Evolutionary conservation across 2,888 invertebrate species (phyloP).

Genomic region (Drosophila birchii): DNA sequence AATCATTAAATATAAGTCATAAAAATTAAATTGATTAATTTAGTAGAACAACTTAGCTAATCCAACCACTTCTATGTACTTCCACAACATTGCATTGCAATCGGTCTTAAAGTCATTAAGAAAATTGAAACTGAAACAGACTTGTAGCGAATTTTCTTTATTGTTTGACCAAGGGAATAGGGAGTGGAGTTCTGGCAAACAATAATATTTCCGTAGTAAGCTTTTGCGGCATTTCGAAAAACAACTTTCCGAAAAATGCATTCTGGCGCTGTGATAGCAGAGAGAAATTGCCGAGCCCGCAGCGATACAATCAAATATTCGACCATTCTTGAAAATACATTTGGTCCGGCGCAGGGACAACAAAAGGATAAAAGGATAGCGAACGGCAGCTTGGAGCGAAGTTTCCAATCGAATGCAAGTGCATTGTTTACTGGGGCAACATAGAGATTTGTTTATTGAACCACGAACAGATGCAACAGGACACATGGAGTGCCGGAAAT

Average conservation of each 20-base stretch:
- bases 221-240: constrained; percentile 26
- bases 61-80: too few relatives aligned
- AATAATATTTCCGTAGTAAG: constrained; percentile 26
- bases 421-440: constrained; percentile 34
- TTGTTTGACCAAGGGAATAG: constrained; percentile 24
- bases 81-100: neutral
- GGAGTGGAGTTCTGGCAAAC: neutral
- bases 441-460: constrained; percentile 30
- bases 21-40: too few relatives aligned
- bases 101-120: neutral
- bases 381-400: constrained; percentile 1
- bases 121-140: constrained; percentile 11
- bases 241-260: constrained; percentile 6
- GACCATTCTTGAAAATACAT: constrained; percentile 25
- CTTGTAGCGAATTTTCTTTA: constrained; percentile 38
- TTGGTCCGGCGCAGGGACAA: constrained; percentile 3
- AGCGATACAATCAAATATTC: constrained; percentile 30
- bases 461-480: constrained; percentile 1
- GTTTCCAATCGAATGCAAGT: constrained; percentile 45
- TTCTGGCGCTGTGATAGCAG: neutral
- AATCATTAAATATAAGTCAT: too few relatives aligned
- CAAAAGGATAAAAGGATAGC: constrained; percentile 5
- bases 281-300: constrained; percentile 6
- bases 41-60: too few relatives aligned
- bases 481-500: constrained; percentile 15